A percentile compares a stretch with the other conserved stretches of the same genome.
Evolutionary conservation across 2,113 vertebrate species (phyloP).

Genomic region (Anhinga rufa): DNA sequence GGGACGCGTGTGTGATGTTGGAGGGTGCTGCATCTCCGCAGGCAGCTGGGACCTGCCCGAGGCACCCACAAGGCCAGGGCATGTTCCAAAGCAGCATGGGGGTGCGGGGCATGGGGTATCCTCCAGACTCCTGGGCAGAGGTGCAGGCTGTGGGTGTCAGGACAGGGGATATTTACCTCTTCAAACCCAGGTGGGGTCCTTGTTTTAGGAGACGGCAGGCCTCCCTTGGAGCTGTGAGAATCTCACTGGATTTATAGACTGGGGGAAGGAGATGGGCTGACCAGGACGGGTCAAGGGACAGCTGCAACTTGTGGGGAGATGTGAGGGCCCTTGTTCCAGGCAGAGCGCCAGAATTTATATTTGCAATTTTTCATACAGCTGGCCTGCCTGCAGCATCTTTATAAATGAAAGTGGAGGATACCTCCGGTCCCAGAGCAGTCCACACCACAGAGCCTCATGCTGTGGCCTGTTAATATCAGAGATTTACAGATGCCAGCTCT

Average conservation of each 20-base stretch:
- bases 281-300: neutral
- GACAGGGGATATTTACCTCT: fast-evolving
- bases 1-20: fast-evolving
- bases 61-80: neutral
- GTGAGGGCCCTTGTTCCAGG: neutral
- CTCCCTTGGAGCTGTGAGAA: neutral
- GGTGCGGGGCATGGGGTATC: neutral
- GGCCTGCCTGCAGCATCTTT: neutral
- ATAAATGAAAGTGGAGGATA: neutral
- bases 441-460: neutral
- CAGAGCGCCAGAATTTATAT: neutral
- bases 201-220: neutral
- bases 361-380: neutral
- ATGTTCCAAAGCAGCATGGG: neutral
- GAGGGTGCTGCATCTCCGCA: neutral
- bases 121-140: neutral
- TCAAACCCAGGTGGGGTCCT: neutral
- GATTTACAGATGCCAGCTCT: neutral
- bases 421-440: neutral
- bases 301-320: neutral
- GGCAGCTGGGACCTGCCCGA: neutral
- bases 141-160: neutral
- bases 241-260: neutral
- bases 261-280: neutral
- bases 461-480: neutral